Percentiles rank a stretch among this genome's conserved stretches.
Evolutionary conservation across 1,140 invertebrate species (phyloP).

Genomic region (Microplitis demolitor): DNA sequence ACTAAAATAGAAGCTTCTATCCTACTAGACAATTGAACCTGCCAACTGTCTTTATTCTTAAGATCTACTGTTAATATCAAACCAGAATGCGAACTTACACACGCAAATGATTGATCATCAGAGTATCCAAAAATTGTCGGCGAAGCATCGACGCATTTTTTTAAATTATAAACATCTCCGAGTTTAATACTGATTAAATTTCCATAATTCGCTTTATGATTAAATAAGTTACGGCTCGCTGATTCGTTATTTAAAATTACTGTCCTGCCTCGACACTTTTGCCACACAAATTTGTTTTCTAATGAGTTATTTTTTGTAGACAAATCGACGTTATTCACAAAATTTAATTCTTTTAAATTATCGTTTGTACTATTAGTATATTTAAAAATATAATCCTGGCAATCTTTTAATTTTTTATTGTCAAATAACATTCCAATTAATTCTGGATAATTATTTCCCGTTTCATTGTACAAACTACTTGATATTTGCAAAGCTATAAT

Average conservation of each 20-base stretch:
- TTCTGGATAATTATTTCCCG: conserved; percentile 43
- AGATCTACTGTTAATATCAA: conserved; percentile 62
- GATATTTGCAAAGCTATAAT: conserved; percentile 57
- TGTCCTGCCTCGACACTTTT: background rate
- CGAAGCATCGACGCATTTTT: conserved; percentile 76
- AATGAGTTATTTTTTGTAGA: background rate
- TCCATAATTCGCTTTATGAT: no score
- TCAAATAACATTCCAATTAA: conserved; percentile 49
- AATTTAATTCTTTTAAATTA: conserved; percentile 6
- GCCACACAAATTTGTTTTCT: background rate
- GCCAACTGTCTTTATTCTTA: conserved; percentile 47
- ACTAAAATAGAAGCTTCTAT: conserved; percentile 64
- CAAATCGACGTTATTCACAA: background rate
- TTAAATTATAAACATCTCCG: conserved; percentile 62
- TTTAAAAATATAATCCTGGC: conserved; percentile 35
- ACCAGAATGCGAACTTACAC: conserved; percentile 70
- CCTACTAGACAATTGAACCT: conserved; percentile 58
- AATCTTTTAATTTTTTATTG: conserved; percentile 39
- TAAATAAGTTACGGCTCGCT: no score
- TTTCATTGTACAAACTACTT: conserved; percentile 42
- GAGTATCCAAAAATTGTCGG: conserved; percentile 63
- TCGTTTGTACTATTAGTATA: background rate
- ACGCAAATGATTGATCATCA: conserved; percentile 29
- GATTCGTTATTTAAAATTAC: background rate
- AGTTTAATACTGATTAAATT: background rate